Base-by-base conservation (phyloP, 1,140 invertebrate species). In the Palaemon carinicauda region DNA sequence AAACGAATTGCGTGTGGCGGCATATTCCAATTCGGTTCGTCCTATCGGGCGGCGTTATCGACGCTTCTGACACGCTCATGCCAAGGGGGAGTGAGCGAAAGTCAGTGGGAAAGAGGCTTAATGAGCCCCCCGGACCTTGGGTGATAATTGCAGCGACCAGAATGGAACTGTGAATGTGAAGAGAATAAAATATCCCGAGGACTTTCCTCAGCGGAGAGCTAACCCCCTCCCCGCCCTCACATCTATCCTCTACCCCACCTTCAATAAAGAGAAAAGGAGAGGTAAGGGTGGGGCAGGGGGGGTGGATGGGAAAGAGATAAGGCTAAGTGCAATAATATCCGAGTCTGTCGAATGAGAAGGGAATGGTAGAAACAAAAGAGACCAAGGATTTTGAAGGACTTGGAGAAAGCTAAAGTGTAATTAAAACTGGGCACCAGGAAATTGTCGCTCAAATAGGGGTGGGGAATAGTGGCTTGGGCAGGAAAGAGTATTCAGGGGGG, bases 91-190 rank as follows among this genome's bases (percentile, higher is more conserved):
- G 60, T 86, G 75, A 79, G 56, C 83, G 75, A 86, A 86, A 80
- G 75, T 80, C 50, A 80, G 77, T 54, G 75, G 31, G 17, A 77
- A 52, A 56, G 75, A 50, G 75, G 41, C 75, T 79, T 86, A 86
- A 86, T 86, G 83, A 86, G 60, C 51, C 77, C 41, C 41, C 41
- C 51, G 77, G 77, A 73, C 83, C 77, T 29, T n/a, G 83, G 83
- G 83, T 86, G 83, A 86, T 86, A 86, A 86, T 86, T 86, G 83
- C 83, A 73, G 51, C 33, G 83, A 86, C 83, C 77, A 80, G 83
- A 86, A 80, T 86, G 83, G 83, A 86, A 86, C 83, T 86, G 83
- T 86, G 77, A 86, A 86, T 86, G 83, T 86, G 83, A 86, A 86
- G 54, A 77, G 83, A 86, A 86, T 86, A 86, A 86, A 86, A 86